Percentiles rank a stretch among this genome's conserved stretches.
phyloP scores from a whole-genome alignment of 2,888 invertebrate genomes.

The Nomada lathburiana region DNA sequence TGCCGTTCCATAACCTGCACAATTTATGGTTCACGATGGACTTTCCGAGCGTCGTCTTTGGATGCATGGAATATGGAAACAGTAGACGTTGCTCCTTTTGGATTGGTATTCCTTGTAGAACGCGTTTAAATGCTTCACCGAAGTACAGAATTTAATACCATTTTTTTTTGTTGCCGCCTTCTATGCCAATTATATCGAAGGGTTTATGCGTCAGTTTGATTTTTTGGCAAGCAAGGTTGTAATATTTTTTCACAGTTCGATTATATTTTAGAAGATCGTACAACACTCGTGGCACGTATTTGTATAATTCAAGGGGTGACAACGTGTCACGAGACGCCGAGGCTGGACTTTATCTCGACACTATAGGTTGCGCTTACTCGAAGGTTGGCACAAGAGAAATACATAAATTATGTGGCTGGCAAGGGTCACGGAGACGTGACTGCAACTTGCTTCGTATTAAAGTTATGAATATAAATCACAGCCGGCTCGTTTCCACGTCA shows the following conservation, averaged over 20 bases:
- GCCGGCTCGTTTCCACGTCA: conserved; percentile 67
- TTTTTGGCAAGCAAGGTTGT: neutral
- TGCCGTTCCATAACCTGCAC: conserved; percentile 21
- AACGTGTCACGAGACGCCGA: conserved; percentile 2
- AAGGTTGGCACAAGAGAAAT: conserved; percentile 70
- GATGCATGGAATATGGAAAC: neutral
- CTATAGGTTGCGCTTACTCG: conserved; percentile 24
- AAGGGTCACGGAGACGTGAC: conserved; percentile 76
- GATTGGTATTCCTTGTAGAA: too few relatives aligned
- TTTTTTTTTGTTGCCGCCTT: neutral
- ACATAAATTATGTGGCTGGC: conserved; percentile 77
- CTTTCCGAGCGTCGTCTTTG: neutral
- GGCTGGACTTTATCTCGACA: conserved; percentile 24
- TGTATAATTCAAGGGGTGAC: conserved; percentile 23
- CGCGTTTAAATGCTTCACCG: too few relatives aligned
- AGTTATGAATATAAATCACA: conserved; percentile 83
- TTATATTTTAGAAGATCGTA: conserved; percentile 10
- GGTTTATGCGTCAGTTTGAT: neutral
- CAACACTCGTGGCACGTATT: neutral
- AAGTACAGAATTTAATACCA: too few relatives aligned
- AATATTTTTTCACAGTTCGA: conserved; percentile 1
- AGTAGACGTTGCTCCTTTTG: neutral
- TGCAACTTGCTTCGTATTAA: conserved; percentile 80
- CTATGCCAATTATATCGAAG: neutral
- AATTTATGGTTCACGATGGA: conserved; percentile 16